These are phyloP conservation scores for Enteromius argenteus DNA, from an alignment of 2,797 vertebrate genomes.

Conservation along the genomic window DNA sequence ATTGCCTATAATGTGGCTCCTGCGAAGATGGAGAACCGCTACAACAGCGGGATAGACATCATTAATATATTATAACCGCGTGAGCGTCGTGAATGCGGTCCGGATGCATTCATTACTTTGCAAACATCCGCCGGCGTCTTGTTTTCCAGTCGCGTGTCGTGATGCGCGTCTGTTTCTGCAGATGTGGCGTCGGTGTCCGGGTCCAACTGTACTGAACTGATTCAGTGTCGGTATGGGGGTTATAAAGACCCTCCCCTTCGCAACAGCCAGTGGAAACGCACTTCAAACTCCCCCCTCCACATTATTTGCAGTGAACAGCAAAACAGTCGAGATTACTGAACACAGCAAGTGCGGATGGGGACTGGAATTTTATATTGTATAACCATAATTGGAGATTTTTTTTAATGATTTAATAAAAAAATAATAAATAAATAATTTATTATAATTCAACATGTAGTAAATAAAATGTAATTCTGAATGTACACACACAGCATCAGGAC, in stretches of 20 bases:
- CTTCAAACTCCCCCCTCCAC: not conserved
- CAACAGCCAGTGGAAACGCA: conserved; percentile 4
- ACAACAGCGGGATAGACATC: not conserved
- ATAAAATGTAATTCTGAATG: not conserved
- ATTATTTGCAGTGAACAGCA: not conserved
- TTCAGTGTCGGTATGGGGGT: conserved; percentile 67
- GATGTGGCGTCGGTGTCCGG: conserved; percentile 61
- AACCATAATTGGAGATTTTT: not conserved
- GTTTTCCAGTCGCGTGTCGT: not conserved
- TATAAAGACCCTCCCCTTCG: conserved; percentile 63
- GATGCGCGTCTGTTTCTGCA: conserved; percentile 40
- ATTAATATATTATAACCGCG: not conserved
- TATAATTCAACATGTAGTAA: too few species aligned
- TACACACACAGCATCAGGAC: not conserved
- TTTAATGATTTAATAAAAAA: too few species aligned
- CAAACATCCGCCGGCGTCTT: not conserved
- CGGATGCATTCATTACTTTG: not conserved
- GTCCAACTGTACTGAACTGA: conserved; percentile 72
- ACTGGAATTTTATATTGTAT: not conserved
- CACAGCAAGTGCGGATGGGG: not conserved
- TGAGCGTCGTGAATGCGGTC: not conserved
- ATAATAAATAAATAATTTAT: too few species aligned
- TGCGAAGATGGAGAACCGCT: not conserved
- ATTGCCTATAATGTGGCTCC: not conserved
- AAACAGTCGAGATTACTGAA: not conserved